A percentile compares a stretch with the other conserved stretches of the same genome.
These are phyloP conservation scores for Diaperis boleti DNA, from an alignment of 2,888 invertebrate genomes.

Conservation along the genomic window DNA sequence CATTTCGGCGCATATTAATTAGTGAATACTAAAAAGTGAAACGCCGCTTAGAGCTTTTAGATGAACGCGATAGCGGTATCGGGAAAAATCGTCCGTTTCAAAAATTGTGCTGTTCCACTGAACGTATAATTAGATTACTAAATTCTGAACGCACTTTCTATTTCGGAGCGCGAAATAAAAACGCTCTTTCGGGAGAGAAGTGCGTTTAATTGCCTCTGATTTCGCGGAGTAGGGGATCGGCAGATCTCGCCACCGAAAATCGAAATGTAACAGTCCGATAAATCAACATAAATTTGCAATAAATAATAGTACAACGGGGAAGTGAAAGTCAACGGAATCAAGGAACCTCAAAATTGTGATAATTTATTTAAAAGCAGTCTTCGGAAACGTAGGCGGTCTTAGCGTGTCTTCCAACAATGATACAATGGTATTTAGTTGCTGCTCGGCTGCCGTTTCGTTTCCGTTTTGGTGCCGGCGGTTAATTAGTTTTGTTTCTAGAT, in stretches of 20 bases:
- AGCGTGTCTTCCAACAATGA: conserved; percentile 1
- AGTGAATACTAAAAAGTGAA: not conserved
- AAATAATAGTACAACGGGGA: conserved; percentile 30
- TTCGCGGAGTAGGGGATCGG: conserved; percentile 6
- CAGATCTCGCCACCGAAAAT: conserved; percentile 24
- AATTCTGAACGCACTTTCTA: conserved; percentile 33
- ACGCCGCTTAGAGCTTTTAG: not conserved
- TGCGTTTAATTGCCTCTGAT: conserved; percentile 18
- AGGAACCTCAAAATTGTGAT: conserved; percentile 39
- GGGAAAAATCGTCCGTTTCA: conserved; percentile 2
- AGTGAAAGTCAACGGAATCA: conserved; percentile 37
- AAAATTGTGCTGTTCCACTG: conserved; percentile 27
- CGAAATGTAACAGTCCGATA: conserved; percentile 25
- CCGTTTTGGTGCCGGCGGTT: too few species aligned
- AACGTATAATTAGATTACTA: conserved; percentile 32
- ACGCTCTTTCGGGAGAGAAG: conserved; percentile 14
- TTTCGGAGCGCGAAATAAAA: conserved; percentile 22
- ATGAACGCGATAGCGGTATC: conserved; percentile 18
- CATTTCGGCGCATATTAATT: conserved; percentile 2
- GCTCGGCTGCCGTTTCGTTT: too few species aligned
- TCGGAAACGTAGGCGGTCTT: conserved; percentile 14
- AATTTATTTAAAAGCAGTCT: conserved; percentile 35
- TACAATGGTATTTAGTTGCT: not conserved
- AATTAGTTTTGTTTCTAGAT: too few species aligned
- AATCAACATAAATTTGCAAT: conserved; percentile 37